Evolutionary conservation across 2,888 invertebrate species (phyloP).

Genomic region (Merodon equestris): DNA sequence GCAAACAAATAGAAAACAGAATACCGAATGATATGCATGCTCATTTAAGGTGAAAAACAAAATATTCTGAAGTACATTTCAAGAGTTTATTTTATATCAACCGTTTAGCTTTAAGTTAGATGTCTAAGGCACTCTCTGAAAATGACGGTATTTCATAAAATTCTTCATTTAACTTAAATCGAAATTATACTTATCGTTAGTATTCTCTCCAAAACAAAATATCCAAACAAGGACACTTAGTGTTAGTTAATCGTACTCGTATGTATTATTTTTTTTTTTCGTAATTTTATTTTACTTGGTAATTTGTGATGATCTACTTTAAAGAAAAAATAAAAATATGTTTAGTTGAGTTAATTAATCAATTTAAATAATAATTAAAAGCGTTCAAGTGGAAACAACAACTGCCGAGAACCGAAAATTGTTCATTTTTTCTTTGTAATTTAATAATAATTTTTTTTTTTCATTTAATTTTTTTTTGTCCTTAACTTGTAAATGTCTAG

Average conservation of each 20-base stretch:
- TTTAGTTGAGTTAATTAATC: constrained; percentile 54
- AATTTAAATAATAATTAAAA: constrained; percentile 35
- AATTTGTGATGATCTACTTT: constrained; percentile 50
- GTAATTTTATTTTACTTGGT: constrained; percentile 52
- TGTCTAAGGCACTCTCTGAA: constrained; percentile 65
- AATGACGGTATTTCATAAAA: constrained; percentile 67
- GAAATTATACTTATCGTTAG: constrained; percentile 26
- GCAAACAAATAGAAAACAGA: constrained; percentile 70
- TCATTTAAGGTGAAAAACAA: constrained; percentile 66
- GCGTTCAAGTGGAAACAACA: constrained; percentile 65
- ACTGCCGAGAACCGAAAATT: constrained; percentile 70
- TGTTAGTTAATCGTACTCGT: constrained; percentile 13
- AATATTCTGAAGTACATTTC: constrained; percentile 7
- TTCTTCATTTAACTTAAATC: constrained; percentile 4
- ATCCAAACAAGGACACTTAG: constrained; percentile 16
- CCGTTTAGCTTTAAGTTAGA: constrained; percentile 73
- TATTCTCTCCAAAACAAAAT: constrained; percentile 23
- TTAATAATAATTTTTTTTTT: constrained; percentile 19
- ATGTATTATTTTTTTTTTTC: constrained; percentile 18
- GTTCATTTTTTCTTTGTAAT: constrained; percentile 38
- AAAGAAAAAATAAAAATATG: constrained; percentile 9
- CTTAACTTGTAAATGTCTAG: constrained; percentile 21
- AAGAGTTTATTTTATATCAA: constrained; percentile 38
- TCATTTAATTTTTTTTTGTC: constrained; percentile 10
- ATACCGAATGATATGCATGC: constrained; percentile 71